These are phyloP conservation scores for Calidris pugnax DNA, from an alignment of 2,113 vertebrate genomes.

Conservation along the genomic window DNA sequence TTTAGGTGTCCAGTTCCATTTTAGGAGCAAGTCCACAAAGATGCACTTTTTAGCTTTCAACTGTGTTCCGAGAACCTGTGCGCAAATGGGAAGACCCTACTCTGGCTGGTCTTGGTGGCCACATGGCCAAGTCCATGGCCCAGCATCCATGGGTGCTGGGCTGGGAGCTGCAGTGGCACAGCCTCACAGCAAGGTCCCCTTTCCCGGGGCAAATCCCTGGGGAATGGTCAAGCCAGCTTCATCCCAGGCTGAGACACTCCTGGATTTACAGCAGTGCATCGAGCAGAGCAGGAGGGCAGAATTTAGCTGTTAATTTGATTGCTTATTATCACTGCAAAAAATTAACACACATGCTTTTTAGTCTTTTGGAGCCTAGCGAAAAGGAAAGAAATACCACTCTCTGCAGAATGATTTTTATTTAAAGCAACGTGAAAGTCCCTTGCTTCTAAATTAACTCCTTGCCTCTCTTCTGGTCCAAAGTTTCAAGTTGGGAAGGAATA, in stretches of 20 bases:
- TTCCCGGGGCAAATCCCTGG: background rate
- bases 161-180: background rate
- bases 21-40: background rate
- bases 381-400: slow-evolving; percentile 18
- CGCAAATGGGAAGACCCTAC: background rate
- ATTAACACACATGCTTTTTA: slow-evolving; percentile 30
- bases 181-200: fast-evolving
- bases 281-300: background rate
- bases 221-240: background rate
- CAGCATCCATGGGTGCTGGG: background rate
- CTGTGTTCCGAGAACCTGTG: background rate
- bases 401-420: background rate
- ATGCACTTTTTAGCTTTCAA: background rate
- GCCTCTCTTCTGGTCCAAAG: slow-evolving; percentile 24
- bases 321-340: slow-evolving; percentile 12
- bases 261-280: fast-evolving
- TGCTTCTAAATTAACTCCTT: slow-evolving; percentile 36
- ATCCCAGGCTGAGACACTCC: background rate
- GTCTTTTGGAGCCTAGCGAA: background rate
- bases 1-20: background rate
- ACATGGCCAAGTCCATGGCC: background rate
- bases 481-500: slow-evolving; percentile 55
- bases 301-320: slow-evolving; percentile 28
- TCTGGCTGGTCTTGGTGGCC: background rate
- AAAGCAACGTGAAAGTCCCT: background rate